Conservation (phyloP, 2,888 invertebrate genomes). For the Drosophila birchii region DNA sequence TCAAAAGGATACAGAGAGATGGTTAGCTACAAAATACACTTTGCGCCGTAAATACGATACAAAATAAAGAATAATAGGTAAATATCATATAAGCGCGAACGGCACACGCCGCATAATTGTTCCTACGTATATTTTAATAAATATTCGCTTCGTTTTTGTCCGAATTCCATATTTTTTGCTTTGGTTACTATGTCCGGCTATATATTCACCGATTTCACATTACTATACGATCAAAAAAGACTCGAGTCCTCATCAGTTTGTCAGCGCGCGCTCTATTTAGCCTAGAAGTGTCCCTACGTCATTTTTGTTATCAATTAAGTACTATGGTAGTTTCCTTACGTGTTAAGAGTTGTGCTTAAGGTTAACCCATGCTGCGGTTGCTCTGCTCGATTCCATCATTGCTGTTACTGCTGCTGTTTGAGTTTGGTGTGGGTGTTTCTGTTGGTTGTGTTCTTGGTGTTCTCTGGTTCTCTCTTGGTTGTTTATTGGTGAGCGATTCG, state of each 20-base stretch:
- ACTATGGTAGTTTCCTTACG: conserved; percentile 36
- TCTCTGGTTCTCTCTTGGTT: conserved; percentile 8
- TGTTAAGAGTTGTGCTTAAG: conserved; percentile 40
- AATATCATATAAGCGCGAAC: conserved; percentile 16
- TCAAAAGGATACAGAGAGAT: conserved; percentile 10
- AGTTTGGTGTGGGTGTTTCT: conserved; percentile 9
- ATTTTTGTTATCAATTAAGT: conserved; percentile 27
- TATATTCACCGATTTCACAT: conserved; percentile 15
- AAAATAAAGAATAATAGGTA: conserved; percentile 17
- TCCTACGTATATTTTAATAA: conserved; percentile 20
- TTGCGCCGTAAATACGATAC: conserved; percentile 7
- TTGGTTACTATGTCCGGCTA: conserved; percentile 11
- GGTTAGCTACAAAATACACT: conserved; percentile 27
- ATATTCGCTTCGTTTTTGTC: conserved; percentile 11
- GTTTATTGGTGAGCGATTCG: conserved; percentile 41
- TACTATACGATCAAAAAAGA: conserved; percentile 10
- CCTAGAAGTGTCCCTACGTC: background rate
- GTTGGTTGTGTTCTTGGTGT: conserved; percentile 15
- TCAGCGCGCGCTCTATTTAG: conserved; percentile 13
- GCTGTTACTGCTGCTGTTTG: background rate
- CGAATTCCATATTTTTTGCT: conserved; percentile 27
- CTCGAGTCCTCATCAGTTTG: conserved; percentile 21
- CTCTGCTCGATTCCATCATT: background rate
- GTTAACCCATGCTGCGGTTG: conserved; percentile 14
- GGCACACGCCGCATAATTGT: background rate